Conservation (phyloP, 2,797 vertebrate species). For the Hapalemur alaotrensis region DNA sequence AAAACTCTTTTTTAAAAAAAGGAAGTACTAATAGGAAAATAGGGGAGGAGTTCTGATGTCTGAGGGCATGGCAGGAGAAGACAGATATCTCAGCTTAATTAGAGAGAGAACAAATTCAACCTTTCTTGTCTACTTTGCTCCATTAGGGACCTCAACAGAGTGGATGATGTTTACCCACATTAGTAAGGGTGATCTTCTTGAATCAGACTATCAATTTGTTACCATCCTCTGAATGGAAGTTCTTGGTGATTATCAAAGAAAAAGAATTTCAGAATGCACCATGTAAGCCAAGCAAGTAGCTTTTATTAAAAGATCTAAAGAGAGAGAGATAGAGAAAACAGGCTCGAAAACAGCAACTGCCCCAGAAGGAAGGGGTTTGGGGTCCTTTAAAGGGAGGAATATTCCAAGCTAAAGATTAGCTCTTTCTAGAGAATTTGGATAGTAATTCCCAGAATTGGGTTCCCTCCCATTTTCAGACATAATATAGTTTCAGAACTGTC, state of each 20-base stretch:
- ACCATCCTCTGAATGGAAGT: too few species aligned
- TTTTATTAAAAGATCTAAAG: too few species aligned
- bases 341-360: too few species aligned
- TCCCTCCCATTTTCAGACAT: neutral
- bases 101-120: neutral
- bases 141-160: neutral
- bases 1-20: neutral
- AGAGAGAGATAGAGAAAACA: too few species aligned
- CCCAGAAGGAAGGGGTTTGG: too few species aligned
- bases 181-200: neutral
- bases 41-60: neutral
- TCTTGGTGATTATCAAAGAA: too few species aligned
- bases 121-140: neutral
- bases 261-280: too few species aligned
- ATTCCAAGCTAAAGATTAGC: neutral
- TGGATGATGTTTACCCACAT: neutral
- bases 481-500: neutral
- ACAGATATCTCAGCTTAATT: neutral
- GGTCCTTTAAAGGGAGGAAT: neutral
- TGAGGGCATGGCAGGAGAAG: neutral
- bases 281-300: too few species aligned
- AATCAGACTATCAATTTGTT: too few species aligned
- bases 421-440: neutral
- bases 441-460: neutral
- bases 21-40: neutral